phyloP scores from a whole-genome alignment of 2,113 vertebrate species.

The Felis chaus region DNA sequence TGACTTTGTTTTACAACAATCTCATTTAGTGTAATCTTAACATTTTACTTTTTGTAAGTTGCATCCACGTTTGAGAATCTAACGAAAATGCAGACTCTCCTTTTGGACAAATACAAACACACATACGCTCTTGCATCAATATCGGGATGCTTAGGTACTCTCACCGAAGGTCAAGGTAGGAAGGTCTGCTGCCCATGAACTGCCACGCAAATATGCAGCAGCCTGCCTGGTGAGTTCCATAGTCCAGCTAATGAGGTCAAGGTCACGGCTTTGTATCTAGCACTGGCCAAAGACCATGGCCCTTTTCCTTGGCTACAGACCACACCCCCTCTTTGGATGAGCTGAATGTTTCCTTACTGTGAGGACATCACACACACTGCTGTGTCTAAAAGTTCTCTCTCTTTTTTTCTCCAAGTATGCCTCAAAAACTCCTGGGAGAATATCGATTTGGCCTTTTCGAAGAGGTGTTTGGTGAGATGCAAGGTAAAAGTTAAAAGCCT shows the following conservation, averaged over 20 bases:
- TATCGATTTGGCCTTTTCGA: neutral
- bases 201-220: neutral
- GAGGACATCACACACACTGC: neutral
- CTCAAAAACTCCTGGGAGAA: neutral
- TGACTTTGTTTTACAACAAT: conserved; percentile 7
- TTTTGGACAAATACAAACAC: neutral
- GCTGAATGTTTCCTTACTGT: neutral
- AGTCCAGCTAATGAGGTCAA: neutral
- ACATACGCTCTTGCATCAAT: neutral
- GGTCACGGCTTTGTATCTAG: neutral
- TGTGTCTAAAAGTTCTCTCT: neutral
- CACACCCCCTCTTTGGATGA: neutral
- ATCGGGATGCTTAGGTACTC: neutral
- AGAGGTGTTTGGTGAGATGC: neutral
- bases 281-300: neutral
- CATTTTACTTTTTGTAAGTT: neutral
- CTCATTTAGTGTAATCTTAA: neutral
- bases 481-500: conserved; percentile 16
- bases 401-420: neutral
- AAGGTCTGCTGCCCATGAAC: neutral
- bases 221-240: neutral
- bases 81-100: neutral
- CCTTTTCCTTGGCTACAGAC: neutral
- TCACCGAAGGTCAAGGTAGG: neutral
- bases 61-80: neutral